Conservation (phyloP, 92 coral and sea anemone species). For the Phenganax subtilis region DNA sequence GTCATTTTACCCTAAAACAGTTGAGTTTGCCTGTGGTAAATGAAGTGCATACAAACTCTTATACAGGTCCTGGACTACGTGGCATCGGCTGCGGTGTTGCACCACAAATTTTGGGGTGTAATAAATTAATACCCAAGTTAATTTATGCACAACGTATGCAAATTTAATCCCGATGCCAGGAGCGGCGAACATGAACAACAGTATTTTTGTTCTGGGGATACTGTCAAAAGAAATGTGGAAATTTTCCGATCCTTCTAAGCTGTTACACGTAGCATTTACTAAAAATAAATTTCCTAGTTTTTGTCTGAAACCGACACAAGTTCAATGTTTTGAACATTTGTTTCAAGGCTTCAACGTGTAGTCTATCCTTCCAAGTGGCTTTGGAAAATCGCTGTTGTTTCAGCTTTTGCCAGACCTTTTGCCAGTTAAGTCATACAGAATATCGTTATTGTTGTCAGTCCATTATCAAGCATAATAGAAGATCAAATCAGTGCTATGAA, state of each 20-base stretch:
- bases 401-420: conserved; percentile 23
- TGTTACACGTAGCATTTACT: neutral
- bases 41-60: too few relatives aligned
- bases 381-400: conserved; percentile 22
- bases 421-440: conserved; percentile 21
- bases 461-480: conserved; percentile 18
- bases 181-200: too few relatives aligned
- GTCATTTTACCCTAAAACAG: too few relatives aligned
- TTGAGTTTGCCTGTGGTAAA: too few relatives aligned
- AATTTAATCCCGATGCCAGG: neutral
- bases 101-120: conserved; percentile 4
- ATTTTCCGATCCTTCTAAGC: too few relatives aligned
- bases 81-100: conserved; percentile 9
- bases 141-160: neutral
- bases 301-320: neutral
- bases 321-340: conserved; percentile 7
- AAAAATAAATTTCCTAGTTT: neutral
- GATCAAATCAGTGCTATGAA: conserved; percentile 29
- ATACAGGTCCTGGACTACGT: neutral
- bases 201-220: too few relatives aligned
- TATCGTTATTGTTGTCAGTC: conserved; percentile 10
- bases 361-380: conserved; percentile 3
- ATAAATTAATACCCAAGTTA: neutral
- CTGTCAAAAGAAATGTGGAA: too few relatives aligned
- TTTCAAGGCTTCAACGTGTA: conserved; percentile 1